A percentile compares a stretch with the other conserved stretches of the same genome.
These are phyloP conservation scores for Cheilosia variabilis DNA, from an alignment of 2,888 invertebrate genomes.

Conservation along the genomic window DNA sequence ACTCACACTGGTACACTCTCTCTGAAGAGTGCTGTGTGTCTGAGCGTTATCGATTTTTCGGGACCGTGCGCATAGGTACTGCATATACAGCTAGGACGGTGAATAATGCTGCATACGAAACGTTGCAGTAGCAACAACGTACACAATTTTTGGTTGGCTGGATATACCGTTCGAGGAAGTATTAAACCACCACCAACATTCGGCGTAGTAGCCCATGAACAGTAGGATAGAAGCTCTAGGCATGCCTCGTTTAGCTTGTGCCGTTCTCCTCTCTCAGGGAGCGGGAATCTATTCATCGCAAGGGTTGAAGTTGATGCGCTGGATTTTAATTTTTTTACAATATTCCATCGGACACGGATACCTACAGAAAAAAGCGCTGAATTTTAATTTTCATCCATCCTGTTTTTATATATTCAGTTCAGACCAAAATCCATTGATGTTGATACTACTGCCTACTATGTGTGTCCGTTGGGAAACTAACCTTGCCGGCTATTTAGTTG, in stretches of 20 bases:
- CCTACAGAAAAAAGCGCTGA: not conserved
- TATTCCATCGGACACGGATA: not conserved
- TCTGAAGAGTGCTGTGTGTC: constrained; percentile 32
- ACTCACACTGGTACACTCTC: constrained; percentile 42
- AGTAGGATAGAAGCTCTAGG: constrained; percentile 37
- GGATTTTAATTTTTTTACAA: constrained; percentile 39
- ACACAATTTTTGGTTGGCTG: constrained; percentile 72
- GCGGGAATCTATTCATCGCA: constrained; percentile 8
- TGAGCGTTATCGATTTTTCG: constrained; percentile 71
- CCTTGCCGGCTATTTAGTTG: constrained; percentile 74
- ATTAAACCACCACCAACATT: constrained; percentile 28
- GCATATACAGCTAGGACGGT: constrained; percentile 26
- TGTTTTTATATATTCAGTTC: constrained; percentile 4
- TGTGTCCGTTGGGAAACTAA: constrained; percentile 50
- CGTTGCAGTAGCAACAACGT: constrained; percentile 72
- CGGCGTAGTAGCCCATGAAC: not conserved
- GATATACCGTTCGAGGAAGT: constrained; percentile 18
- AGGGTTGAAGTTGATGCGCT: constrained; percentile 22
- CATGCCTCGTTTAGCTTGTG: constrained; percentile 58
- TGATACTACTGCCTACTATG: constrained; percentile 37
- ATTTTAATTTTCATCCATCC: constrained; percentile 35
- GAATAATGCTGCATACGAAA: constrained; percentile 69
- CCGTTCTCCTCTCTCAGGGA: constrained; percentile 44
- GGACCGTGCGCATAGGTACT: constrained; percentile 26
- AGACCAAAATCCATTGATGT: constrained; percentile 57